phyloP scores from a whole-genome alignment of 2,888 invertebrate species.

The Listrodromus nycthemerus region DNA sequence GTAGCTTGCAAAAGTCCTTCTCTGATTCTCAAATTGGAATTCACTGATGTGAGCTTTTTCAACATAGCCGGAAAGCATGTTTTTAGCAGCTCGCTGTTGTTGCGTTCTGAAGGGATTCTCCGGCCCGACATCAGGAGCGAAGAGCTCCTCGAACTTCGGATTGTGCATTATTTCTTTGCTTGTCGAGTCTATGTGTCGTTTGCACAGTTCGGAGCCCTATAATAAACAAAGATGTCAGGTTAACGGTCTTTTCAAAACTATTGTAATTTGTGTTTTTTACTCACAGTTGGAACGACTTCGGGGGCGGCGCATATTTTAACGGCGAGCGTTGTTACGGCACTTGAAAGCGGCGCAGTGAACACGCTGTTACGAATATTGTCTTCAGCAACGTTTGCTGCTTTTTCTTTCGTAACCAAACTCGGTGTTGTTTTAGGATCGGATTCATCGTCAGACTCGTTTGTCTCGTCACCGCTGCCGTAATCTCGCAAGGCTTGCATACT shows the following conservation, averaged over 20 bases:
- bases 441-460: constrained; percentile 80
- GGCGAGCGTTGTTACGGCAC: constrained; percentile 86
- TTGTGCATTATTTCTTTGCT: constrained; percentile 94
- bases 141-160: constrained; percentile 97
- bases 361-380: constrained; percentile 82
- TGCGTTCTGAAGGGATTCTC: constrained; percentile 96
- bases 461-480: constrained; percentile 90
- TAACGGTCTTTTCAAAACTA: not conserved
- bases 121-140: constrained; percentile 96
- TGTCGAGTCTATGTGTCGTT: constrained; percentile 91
- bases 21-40: constrained; percentile 98
- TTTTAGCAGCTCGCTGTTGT: constrained; percentile 94
- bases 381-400: constrained; percentile 68
- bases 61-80: constrained; percentile 96
- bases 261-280: constrained; percentile 68
- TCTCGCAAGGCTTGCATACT: constrained; percentile 90
- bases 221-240: constrained; percentile 51
- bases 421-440: constrained; percentile 59
- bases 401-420: constrained; percentile 83
- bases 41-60: constrained; percentile 98
- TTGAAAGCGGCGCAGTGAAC: constrained; percentile 84
- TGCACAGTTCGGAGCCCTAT: constrained; percentile 90
- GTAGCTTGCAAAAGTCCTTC: constrained; percentile 96
- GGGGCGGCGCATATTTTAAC: constrained; percentile 93
- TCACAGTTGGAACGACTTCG: constrained; percentile 92